Conservation (phyloP, 2,113 vertebrate genomes). For the Bos indicus region DNA sequence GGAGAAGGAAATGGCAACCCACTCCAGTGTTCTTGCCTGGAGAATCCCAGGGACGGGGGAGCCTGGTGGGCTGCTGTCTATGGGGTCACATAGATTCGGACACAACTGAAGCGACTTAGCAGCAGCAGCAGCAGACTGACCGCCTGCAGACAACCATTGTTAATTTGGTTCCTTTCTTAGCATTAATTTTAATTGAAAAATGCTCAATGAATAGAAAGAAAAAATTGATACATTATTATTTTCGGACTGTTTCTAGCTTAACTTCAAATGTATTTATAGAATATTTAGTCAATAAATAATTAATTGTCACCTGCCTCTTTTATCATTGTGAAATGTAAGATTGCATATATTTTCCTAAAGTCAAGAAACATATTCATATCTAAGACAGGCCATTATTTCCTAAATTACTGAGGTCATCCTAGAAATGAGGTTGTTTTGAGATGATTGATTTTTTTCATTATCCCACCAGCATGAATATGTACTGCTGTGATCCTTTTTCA, state of each 20-base stretch:
- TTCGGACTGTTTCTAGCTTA: conserved; percentile 23
- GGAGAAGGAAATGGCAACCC: too few species aligned
- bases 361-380: neutral
- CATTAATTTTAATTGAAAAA: conserved; percentile 37
- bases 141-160: neutral
- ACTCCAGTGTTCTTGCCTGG: too few species aligned
- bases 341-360: conserved; percentile 28
- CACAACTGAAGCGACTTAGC: too few species aligned
- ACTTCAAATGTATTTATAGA: neutral
- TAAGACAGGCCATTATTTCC: conserved; percentile 26
- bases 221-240: neutral
- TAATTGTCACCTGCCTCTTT: neutral
- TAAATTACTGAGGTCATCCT: conserved; percentile 42
- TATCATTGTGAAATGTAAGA: neutral
- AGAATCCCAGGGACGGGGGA: too few species aligned
- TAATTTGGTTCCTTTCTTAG: neutral
- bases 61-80: too few species aligned
- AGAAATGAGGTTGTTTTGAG: conserved; percentile 39
- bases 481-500: neutral
- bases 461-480: neutral
- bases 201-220: neutral
- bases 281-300: conserved; percentile 30
- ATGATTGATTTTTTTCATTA: conserved; percentile 49
- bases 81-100: too few species aligned
- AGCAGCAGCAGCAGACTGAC: too few species aligned